These are phyloP conservation scores for Bubo scandiacus DNA, from an alignment of 2,113 vertebrate genomes.

Conservation along the genomic window DNA sequence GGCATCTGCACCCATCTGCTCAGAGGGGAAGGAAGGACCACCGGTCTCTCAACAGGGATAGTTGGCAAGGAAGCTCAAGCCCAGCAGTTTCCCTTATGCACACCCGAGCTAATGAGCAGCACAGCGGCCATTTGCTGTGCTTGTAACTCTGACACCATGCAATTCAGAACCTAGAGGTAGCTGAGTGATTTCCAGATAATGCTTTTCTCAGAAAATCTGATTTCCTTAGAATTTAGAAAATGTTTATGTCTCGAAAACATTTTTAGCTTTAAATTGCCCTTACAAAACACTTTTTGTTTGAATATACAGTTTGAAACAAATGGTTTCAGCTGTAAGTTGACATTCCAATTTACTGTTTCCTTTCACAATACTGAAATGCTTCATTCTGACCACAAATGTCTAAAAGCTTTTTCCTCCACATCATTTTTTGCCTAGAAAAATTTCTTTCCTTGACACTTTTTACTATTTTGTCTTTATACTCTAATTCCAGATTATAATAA, in stretches of 20 bases:
- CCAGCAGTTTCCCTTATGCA: not conserved
- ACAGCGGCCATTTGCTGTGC: not conserved
- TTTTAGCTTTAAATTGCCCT: not conserved
- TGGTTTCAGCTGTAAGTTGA: not conserved
- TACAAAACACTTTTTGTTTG: not conserved
- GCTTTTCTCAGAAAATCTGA: not conserved
- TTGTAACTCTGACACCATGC: not conserved
- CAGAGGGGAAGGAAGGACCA: not conserved
- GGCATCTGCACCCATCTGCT: not conserved
- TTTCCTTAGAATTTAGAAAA: not conserved
- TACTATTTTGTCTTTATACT: not conserved
- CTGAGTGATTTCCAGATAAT: not conserved
- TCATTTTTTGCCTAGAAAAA: not conserved
- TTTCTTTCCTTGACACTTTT: not conserved
- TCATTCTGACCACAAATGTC: not conserved
- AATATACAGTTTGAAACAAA: not conserved
- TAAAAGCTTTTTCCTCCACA: not conserved
- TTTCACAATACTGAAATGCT: not conserved
- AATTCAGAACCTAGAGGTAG: not conserved
- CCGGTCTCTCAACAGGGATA: not conserved
- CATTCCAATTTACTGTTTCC: conserved; percentile 9
- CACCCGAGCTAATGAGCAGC: not conserved
- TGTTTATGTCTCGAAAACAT: not conserved
- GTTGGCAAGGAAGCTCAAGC: not conserved
- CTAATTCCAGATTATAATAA: not conserved